These are phyloP conservation scores for Lochmaea capreae DNA, from an alignment of 2,888 invertebrate genomes.

Conservation along the genomic window DNA sequence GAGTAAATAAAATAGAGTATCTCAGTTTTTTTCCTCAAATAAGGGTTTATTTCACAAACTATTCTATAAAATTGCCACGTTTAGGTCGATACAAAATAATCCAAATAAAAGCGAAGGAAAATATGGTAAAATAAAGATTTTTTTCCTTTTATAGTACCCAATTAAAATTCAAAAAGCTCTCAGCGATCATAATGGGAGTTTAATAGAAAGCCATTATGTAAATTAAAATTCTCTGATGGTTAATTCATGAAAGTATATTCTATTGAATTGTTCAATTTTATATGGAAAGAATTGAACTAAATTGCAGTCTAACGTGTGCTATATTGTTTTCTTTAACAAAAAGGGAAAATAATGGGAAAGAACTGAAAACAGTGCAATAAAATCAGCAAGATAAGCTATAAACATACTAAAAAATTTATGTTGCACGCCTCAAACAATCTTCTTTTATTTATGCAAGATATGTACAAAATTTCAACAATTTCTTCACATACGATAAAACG, in stretches of 20 bases:
- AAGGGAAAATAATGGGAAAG: not conserved
- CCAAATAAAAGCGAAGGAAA: no score
- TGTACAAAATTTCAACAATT: not conserved
- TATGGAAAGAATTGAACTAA: constrained; percentile 1
- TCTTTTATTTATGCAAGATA: not conserved
- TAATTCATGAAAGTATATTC: constrained; percentile 1
- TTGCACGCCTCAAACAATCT: no score
- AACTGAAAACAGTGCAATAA: no score
- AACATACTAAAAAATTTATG: no score
- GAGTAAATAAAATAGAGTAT: no score
- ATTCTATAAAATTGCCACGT: no score
- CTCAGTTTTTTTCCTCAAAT: no score
- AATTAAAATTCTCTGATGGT: constrained; percentile 2
- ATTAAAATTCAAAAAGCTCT: constrained; percentile 9
- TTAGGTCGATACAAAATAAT: no score
- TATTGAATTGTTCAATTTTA: constrained; percentile 15
- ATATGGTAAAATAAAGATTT: no score
- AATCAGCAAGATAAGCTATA: no score
- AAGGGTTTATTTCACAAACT: no score
- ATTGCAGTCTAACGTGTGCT: constrained; percentile 11
- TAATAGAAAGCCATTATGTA: constrained; percentile 13
- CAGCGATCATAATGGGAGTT: not conserved
- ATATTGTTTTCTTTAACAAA: not conserved
- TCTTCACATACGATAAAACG: no score
- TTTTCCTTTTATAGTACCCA: not conserved